These are phyloP conservation scores for Muntiacus reevesi DNA, from an alignment of 2,113 vertebrate species.

Conservation along the genomic window DNA sequence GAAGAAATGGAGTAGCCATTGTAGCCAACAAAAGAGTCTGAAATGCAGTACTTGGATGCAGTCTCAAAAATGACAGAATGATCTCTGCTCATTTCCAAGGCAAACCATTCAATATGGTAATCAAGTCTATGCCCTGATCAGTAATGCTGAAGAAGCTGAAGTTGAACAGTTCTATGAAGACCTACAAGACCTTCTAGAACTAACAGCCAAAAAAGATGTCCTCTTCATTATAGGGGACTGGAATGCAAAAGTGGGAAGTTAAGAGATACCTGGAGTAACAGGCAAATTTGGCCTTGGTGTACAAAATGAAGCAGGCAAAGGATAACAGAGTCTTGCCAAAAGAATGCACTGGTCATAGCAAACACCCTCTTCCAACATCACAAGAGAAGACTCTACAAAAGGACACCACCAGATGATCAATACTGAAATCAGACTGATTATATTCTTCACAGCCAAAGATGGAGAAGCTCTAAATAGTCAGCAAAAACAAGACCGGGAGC, in stretches of 20 bases:
- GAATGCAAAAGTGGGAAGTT: not conserved
- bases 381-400: not conserved
- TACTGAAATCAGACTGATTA: not conserved
- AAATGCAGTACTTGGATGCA: not conserved
- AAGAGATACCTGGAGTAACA: not conserved
- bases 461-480: not conserved
- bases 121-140: not conserved
- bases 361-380: not conserved
- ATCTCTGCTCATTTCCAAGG: not conserved
- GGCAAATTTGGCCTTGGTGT: not conserved
- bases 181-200: not conserved
- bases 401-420: not conserved
- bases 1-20: not conserved
- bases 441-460: not conserved
- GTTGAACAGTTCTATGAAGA: not conserved
- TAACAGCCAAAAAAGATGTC: not conserved
- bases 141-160: not conserved
- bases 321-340: not conserved
- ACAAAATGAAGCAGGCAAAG: not conserved
- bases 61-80: not conserved
- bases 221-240: not conserved
- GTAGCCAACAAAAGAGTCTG: not conserved
- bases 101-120: not conserved
- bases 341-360: not conserved
- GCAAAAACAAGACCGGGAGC: fast-evolving